These are phyloP conservation scores for Anadara kagoshimensis DNA, from an alignment of 1,140 invertebrate genomes.

Conservation along the genomic window DNA sequence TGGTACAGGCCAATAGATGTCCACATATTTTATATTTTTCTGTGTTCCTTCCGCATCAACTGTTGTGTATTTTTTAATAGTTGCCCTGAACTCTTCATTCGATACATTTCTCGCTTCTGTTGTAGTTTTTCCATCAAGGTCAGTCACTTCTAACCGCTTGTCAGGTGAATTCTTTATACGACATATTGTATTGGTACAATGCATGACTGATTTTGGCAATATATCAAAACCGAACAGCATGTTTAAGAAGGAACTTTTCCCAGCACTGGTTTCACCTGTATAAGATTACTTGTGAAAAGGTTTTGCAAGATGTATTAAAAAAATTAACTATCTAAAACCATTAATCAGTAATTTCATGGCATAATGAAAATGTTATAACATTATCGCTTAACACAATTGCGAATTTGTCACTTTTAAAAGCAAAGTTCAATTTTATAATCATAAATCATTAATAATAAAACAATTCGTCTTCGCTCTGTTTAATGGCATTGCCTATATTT, in stretches of 20 bases:
- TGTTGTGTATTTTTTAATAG: neutral
- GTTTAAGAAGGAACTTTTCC: conserved; percentile 13
- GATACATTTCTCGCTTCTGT: neutral
- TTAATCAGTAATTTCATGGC: too few species aligned
- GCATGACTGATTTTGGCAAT: neutral
- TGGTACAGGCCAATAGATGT: conserved; percentile 2
- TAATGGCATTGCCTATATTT: too few species aligned
- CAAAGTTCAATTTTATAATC: too few species aligned
- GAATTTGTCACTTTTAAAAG: too few species aligned
- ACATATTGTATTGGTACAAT: conserved; percentile 1
- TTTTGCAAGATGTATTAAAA: too few species aligned
- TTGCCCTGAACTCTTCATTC: neutral
- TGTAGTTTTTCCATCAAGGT: neutral
- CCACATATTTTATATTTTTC: neutral
- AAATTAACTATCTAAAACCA: too few species aligned
- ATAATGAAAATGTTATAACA: too few species aligned
- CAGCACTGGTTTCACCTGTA: conserved; percentile 12
- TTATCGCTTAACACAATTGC: too few species aligned
- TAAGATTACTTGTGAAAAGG: neutral
- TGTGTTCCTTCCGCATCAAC: neutral
- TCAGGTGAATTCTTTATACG: neutral
- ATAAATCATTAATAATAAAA: too few species aligned
- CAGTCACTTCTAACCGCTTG: neutral
- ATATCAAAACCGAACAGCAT: conserved; percentile 3
- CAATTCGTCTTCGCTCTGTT: too few species aligned